A percentile compares a stretch with the other conserved stretches of the same genome.
Conservation (phyloP, 2,888 invertebrate species). For the Caenorhabditis panamensis region DNA sequence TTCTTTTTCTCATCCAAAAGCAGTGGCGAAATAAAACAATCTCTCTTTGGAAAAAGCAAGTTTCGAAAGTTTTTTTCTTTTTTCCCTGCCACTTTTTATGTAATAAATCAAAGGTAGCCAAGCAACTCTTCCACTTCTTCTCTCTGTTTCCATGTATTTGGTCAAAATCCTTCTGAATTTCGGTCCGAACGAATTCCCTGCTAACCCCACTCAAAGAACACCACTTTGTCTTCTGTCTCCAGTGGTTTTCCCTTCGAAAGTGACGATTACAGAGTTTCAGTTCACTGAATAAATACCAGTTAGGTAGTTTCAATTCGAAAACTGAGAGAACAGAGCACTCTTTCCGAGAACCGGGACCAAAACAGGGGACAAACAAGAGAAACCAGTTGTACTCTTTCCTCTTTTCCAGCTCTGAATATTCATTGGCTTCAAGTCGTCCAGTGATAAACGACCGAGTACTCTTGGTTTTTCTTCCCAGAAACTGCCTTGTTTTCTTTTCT, state of each 20-base stretch:
- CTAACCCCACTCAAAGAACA: conserved; percentile 15
- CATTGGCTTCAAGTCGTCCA: conserved; percentile 14
- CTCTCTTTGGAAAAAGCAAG: too few species aligned
- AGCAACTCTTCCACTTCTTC: conserved; percentile 22
- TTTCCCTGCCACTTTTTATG: background rate
- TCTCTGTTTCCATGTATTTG: background rate
- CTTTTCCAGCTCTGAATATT: conserved; percentile 21
- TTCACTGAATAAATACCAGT: too few species aligned
- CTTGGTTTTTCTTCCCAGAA: conserved; percentile 19
- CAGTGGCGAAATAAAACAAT: too few species aligned
- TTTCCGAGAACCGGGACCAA: too few species aligned
- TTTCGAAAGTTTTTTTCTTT: background rate
- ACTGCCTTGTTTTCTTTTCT: conserved; percentile 31
- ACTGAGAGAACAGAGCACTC: too few species aligned
- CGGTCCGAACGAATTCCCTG: background rate
- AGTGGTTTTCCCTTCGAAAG: too few species aligned
- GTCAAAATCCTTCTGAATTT: background rate
- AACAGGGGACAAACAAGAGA: background rate
- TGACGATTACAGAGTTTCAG: too few species aligned
- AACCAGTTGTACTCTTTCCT: conserved; percentile 21
- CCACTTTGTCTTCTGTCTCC: conserved; percentile 23
- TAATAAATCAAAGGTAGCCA: conserved; percentile 34
- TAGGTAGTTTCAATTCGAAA: too few species aligned
- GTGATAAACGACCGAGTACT: conserved; percentile 33
- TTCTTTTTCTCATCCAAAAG: background rate